Base-by-base conservation (phyloP, 2,888 invertebrate species). In the Hypena proboscidalis region DNA sequence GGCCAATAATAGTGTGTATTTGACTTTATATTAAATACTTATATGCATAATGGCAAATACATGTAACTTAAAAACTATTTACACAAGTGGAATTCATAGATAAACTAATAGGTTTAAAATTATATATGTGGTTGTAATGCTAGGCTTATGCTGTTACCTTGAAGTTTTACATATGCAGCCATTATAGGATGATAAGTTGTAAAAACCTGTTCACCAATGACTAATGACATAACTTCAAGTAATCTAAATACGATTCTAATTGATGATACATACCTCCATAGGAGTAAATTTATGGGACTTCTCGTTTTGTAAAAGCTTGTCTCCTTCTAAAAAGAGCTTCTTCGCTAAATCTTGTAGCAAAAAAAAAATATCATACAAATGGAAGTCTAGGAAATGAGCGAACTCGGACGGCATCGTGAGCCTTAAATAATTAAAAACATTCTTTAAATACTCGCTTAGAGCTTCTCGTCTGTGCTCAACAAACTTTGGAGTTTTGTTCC, bases 351-450 rank as follows among this genome's bases (percentile, higher is more conserved):
- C 94, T 86, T 97, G 96, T 8, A 97, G 88, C 58, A 98, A 85
- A 74, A 96, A 97, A 70, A 95, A 95, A 61, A 97, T 95, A 82
- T 98, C 98, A 85, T 98, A 98, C 65, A 95, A 88, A 76, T 97
- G 95, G 66, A 99, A 95, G 72, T 97, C 94, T 44, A 99, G 89
- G 87, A 99, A 99, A 49, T 95, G 92, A 1, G 97, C 95, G 59
- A 98, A 92, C 45, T 94, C 93, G 52, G 94, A 92, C 0, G 98
- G 98, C 93, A 98, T 94, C 1, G 95, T 94, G 60, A 95, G 92
- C 56, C 94, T 95, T 51, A 97, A 89, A 73, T 95, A 95, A 51
- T 92, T 93, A 31, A 97, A 92, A 6, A 97, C 92, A 58, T 94
- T 94, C 68, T 93, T 94, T 31, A 98, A 89, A 83, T 99, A 99